Evolutionary conservation across 2,113 vertebrate species (phyloP).

Genomic region (Tichodroma muraria): DNA sequence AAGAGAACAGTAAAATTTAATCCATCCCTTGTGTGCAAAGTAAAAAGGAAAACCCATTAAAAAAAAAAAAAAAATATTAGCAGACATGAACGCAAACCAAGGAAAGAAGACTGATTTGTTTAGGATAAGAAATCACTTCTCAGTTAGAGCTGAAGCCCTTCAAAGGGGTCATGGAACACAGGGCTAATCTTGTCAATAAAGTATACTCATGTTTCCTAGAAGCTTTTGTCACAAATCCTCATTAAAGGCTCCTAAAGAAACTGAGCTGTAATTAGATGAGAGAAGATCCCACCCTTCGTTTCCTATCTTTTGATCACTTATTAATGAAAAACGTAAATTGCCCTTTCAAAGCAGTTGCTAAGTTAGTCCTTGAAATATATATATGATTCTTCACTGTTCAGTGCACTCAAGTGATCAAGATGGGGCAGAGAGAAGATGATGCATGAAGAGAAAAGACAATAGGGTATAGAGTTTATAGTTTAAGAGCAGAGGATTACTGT

Average conservation of each 20-base stretch:
- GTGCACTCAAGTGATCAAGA: background rate
- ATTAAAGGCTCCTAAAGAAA: constrained; percentile 19
- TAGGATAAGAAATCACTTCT: background rate
- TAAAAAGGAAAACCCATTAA: background rate
- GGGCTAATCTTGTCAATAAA: background rate
- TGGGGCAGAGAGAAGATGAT: background rate
- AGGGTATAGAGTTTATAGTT: background rate
- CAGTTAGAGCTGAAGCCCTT: background rate
- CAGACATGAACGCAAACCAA: background rate
- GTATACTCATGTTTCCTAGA: background rate
- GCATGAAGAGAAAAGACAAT: background rate
- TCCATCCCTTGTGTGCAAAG: background rate
- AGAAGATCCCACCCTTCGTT: background rate
- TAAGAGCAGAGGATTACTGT: background rate
- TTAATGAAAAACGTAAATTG: background rate
- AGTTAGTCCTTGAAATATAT: background rate
- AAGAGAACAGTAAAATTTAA: background rate
- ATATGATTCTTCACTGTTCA: background rate
- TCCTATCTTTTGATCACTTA: background rate
- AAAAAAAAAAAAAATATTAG: background rate
- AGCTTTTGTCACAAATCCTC: constrained; percentile 19
- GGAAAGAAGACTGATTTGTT: background rate
- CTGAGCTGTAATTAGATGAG: background rate
- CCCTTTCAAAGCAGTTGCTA: background rate
- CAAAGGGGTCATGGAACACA: background rate